Percentiles rank a stretch among this genome's conserved stretches.
Evolutionary conservation across 2,888 invertebrate species (phyloP).

Genomic region (Agonopterix subpropinquella): DNA sequence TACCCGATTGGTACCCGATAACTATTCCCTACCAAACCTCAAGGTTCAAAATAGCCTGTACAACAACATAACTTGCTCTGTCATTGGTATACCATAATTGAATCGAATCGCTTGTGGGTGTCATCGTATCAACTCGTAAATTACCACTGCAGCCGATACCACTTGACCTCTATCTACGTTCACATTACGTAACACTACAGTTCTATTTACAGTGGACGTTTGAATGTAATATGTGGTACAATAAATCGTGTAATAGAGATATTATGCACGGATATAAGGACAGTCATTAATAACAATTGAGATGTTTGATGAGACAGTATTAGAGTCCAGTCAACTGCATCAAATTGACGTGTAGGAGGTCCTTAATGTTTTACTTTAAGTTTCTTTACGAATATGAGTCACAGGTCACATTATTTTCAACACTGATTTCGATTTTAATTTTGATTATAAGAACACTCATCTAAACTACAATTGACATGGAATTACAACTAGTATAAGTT

Average conservation of each 20-base stretch:
- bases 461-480: no score
- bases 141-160: conserved; percentile 18
- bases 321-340: conserved; percentile 1
- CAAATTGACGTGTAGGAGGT: background rate
- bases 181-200: background rate
- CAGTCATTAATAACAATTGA: conserved; percentile 35
- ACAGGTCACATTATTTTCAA: no score
- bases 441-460: no score
- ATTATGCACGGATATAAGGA: conserved; percentile 10
- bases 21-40: background rate
- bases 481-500: no score
- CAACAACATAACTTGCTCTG: conserved; percentile 1
- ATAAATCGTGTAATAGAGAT: conserved; percentile 11
- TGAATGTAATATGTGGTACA: background rate
- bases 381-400: no score
- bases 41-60: background rate
- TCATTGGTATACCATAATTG: conserved; percentile 23
- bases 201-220: background rate
- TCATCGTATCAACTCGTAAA: conserved; percentile 31
- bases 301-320: conserved; percentile 8
- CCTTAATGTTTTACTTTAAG: no score
- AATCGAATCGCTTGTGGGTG: conserved; percentile 39
- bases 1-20: no score
- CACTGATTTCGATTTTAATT: no score
- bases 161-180: conserved; percentile 1